Conservation (phyloP, 1,140 invertebrate genomes). For the Hermatobates lingyangjiaoensis region DNA sequence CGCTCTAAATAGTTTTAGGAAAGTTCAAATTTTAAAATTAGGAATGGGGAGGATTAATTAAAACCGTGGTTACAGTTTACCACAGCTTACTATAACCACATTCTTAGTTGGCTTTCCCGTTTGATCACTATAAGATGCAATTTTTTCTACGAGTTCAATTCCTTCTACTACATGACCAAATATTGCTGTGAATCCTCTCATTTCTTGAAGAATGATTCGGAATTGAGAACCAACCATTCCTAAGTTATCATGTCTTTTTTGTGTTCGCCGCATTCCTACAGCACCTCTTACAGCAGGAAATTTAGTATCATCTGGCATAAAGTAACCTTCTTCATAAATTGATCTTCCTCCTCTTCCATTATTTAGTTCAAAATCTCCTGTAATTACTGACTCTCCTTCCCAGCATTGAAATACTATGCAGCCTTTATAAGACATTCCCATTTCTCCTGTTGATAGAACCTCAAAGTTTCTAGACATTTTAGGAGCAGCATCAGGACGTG, state of each 20-base stretch:
- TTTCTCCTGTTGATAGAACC: conserved; percentile 55
- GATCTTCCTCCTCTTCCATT: conserved; percentile 60
- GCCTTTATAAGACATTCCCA: conserved; percentile 56
- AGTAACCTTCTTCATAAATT: conserved; percentile 54
- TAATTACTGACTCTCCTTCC: conserved; percentile 47
- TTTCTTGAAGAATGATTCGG: conserved; percentile 58
- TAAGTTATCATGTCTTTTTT: conserved; percentile 56
- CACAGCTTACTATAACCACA: conserved; percentile 54
- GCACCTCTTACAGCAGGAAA: conserved; percentile 53
- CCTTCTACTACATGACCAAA: conserved; percentile 66
- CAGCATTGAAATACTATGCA: conserved; percentile 65
- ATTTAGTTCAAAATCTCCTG: conserved; percentile 49
- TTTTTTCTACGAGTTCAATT: conserved; percentile 57
- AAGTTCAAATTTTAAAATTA: too few relatives aligned
- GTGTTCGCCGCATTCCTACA: conserved; percentile 63
- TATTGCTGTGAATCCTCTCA: conserved; percentile 63
- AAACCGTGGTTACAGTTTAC: conserved; percentile 35
- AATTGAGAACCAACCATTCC: conserved; percentile 71
- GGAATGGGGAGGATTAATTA: too few relatives aligned
- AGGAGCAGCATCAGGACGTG: conserved; percentile 64
- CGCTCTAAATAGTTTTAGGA: too few relatives aligned
- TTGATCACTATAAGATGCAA: conserved; percentile 53
- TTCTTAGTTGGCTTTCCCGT: conserved; percentile 55
- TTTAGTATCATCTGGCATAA: conserved; percentile 64
- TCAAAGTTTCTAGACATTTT: conserved; percentile 82